Conservation (phyloP, 2,888 invertebrate species). For the Metopia argyrocephala region DNA sequence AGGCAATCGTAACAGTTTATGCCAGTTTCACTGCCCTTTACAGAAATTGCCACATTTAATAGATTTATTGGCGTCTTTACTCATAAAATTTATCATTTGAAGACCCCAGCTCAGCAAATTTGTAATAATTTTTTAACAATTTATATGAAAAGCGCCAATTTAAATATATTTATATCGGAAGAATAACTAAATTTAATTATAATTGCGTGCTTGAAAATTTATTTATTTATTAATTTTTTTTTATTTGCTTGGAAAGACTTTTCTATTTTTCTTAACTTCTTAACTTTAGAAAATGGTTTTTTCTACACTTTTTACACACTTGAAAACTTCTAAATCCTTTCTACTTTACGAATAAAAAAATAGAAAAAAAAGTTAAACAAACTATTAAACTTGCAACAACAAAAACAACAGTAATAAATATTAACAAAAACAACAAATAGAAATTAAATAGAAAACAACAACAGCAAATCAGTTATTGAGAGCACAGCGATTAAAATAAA, state of each 20-base stretch:
- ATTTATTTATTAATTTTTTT: background rate
- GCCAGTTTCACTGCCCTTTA: too few species aligned
- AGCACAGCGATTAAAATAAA: constrained; percentile 62
- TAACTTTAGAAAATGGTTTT: constrained; percentile 25
- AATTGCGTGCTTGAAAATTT: constrained; percentile 50
- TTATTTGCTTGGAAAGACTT: too few species aligned
- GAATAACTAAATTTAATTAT: constrained; percentile 62
- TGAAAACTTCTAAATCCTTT: too few species aligned
- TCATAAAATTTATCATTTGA: too few species aligned
- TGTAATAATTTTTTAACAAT: too few species aligned
- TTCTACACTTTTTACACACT: constrained; percentile 53
- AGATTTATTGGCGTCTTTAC: too few species aligned
- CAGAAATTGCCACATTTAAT: too few species aligned
- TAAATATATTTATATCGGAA: constrained; percentile 44
- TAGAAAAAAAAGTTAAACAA: constrained; percentile 6
- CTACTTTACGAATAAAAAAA: background rate
- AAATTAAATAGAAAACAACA: background rate
- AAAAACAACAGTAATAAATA: too few species aligned
- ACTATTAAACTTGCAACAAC: too few species aligned
- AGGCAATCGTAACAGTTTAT: too few species aligned
- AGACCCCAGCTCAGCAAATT: too few species aligned
- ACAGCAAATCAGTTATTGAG: constrained; percentile 58
- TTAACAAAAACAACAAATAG: background rate
- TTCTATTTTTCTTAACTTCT: background rate
- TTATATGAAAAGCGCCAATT: constrained; percentile 20